These are phyloP conservation scores for Temnothorax ravouxi DNA, from an alignment of 2,888 invertebrate genomes.

Conservation along the genomic window DNA sequence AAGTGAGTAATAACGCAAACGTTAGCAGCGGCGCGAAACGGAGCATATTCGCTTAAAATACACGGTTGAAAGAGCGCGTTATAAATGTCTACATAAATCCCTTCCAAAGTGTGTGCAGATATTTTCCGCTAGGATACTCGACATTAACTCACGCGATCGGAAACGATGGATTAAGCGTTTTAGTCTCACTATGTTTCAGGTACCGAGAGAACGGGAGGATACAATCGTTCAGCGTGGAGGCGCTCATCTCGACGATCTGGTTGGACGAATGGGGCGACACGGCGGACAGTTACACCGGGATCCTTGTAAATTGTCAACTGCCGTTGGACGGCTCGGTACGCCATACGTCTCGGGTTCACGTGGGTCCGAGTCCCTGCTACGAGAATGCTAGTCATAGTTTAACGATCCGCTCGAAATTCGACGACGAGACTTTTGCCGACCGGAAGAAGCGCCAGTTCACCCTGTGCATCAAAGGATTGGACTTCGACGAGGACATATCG, in stretches of 20 bases:
- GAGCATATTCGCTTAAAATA: constrained; percentile 14
- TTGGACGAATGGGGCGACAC: constrained; percentile 89
- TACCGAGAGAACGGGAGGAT: constrained; percentile 85
- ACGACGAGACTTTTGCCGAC: constrained; percentile 24
- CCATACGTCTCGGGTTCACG: constrained; percentile 76
- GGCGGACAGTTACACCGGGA: constrained; percentile 87
- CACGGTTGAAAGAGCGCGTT: constrained; percentile 19
- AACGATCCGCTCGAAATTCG: constrained; percentile 67
- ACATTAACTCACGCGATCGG: constrained; percentile 9
- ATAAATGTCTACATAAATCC: constrained; percentile 11
- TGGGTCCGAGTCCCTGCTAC: constrained; percentile 79
- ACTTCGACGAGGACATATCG: constrained; percentile 89
- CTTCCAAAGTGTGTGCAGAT: background rate
- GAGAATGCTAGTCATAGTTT: constrained; percentile 84
- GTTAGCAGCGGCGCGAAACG: constrained; percentile 37
- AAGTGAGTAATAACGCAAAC: constrained; percentile 19
- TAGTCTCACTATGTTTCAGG: constrained; percentile 73
- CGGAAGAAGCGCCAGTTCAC: constrained; percentile 86
- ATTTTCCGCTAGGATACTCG: constrained; percentile 2
- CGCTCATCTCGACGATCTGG: constrained; percentile 89
- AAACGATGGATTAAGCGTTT: constrained; percentile 36
- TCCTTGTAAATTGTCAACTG: constrained; percentile 89
- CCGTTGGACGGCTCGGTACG: constrained; percentile 85
- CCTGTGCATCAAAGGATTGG: constrained; percentile 91
- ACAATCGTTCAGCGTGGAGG: constrained; percentile 88